Base-by-base conservation (phyloP, 35 echinoderm and acorn worm genomes). In the Ophioderma brevispina region DNA sequence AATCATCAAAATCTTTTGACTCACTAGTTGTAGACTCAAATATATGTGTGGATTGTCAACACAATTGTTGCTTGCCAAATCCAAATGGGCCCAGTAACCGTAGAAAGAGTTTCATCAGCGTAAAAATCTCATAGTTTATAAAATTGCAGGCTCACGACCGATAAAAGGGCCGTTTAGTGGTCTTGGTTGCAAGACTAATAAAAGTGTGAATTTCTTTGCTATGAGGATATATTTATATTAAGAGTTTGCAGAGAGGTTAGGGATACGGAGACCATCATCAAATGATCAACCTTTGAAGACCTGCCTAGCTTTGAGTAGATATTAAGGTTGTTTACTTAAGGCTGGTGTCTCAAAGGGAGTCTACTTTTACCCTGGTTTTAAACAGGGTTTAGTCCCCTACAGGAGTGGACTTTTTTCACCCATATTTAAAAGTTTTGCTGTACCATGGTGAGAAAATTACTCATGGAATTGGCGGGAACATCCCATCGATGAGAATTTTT, bases 191-290 rank as follows among this genome's bases (percentile, higher is more conserved):
- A 95, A 52, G 31, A 91, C 94, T 35, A 91, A 98, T 75, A 81
- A 77, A 64, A 95, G 90, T 37, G 40, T 98, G 33, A 87, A 92
- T 37, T 98, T 98, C 76, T 94, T 90, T 90, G 96, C 93, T 18
- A 89, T 98, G 38, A 64, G 93, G 31, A 81, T 70, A 18, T 93
- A 98, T 38, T 85, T 89, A 25, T 95, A 92, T 77, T 84, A 90
- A 42, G 33, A 76, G 0, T 79, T 95, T 76, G 93, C 96, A 42
- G 79, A 93, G 41, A 79, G 88, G 33, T 38, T 98, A 33, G 96
- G 96, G 0, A 21, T 40, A 75, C 28, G 82, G 64, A 59, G n/a
- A 33, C 35, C 46, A 36, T 31, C 21, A 15, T 64, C 70, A 23
- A 19, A 84, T 21, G 25, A 31, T 28, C 4, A 13, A 0, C 28